A percentile compares a stretch with the other conserved stretches of the same genome.
Evolutionary conservation across 2,888 invertebrate genomes (phyloP).

Genomic region (Ferdinandea cuprea): DNA sequence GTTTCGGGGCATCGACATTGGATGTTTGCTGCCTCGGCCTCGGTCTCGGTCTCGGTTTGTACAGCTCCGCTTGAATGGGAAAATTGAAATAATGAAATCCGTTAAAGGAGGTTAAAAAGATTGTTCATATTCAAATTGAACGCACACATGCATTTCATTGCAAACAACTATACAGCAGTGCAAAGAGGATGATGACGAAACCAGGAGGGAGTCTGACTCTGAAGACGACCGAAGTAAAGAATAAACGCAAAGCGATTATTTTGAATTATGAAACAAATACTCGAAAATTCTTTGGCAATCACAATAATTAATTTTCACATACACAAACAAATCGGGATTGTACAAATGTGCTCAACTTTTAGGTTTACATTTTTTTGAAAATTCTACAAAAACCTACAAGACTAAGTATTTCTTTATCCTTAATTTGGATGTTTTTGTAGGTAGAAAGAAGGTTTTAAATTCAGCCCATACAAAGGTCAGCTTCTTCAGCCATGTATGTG

Average conservation of each 20-base stretch:
- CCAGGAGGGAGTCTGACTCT: neutral
- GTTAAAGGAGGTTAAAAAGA: slow-evolving; percentile 65
- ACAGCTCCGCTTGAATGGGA: slow-evolving; percentile 47
- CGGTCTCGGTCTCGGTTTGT: slow-evolving; percentile 25
- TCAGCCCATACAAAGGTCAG: too few relatives aligned
- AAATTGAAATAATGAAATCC: slow-evolving; percentile 58
- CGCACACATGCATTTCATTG: slow-evolving; percentile 13
- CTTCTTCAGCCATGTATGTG: too few relatives aligned
- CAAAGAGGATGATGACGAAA: slow-evolving; percentile 45
- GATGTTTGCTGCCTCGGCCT: slow-evolving; percentile 35
- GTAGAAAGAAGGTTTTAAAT: too few relatives aligned
- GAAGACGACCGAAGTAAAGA: slow-evolving; percentile 43
- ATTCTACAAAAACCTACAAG: too few relatives aligned
- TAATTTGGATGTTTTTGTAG: too few relatives aligned
- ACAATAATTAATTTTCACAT: slow-evolving; percentile 71
- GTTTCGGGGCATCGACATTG: slow-evolving; percentile 65
- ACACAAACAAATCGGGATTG: slow-evolving; percentile 9
- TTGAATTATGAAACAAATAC: slow-evolving; percentile 69
- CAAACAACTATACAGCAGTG: slow-evolving; percentile 19
- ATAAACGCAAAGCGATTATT: slow-evolving; percentile 62
- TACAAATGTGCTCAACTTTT: slow-evolving; percentile 23
- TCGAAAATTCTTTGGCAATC: slow-evolving; percentile 71
- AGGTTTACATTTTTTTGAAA: neutral
- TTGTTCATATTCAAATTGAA: slow-evolving; percentile 56
- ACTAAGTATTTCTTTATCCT: too few relatives aligned